Evolutionary conservation across 2,888 invertebrate species (phyloP), one percentile per base, ranked within the genome.

Genomic region (Caprella mutica): DNA sequence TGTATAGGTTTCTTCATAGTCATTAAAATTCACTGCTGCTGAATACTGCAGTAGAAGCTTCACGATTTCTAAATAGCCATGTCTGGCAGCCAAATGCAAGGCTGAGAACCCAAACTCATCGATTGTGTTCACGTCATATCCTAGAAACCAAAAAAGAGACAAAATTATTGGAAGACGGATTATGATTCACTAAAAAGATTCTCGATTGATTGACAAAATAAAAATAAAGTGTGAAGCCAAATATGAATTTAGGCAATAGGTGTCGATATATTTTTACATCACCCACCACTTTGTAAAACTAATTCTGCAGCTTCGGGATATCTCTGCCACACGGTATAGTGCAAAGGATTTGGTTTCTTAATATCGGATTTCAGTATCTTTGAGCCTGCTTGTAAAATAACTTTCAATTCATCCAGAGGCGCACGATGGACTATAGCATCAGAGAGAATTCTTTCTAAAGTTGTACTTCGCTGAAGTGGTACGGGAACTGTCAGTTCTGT

Each of bases 71-170:
- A 72, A 72, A 70, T 75, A 85, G 75, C 88, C 89, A 69, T 86
- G 86, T 68, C 91, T 87, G 0, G 91, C 86, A n/a, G 88, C 86
- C 12, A 93, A 77, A 74, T 93, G 93, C 44, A 93, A 73, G 0
- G 92, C 86, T 57, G 90, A 87, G 73, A 91, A 92, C 0, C 92
- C 92, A 67, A 90, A 88, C 70, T 90, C 89, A 69, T 91, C 90
- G 1, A 81, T 79, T 0, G 86, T 85, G 70, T 88, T 83, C 30
- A 87, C 81, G 70, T 88, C 83, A 67, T 86, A 83, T 6, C 88
- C 89, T 33, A 87, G n/a, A n/a, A n/a, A n/a, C n/a, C n/a, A n/a
- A n/a, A n/a, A n/a, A n/a, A n/a, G n/a, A n/a, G n/a, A n/a, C n/a
- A n/a, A n/a, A n/a, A n/a, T n/a, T n/a, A n/a, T n/a, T 40, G 21